Base-by-base conservation (phyloP, 2,888 invertebrate species). In the Sarcophaga rosellei region DNA sequence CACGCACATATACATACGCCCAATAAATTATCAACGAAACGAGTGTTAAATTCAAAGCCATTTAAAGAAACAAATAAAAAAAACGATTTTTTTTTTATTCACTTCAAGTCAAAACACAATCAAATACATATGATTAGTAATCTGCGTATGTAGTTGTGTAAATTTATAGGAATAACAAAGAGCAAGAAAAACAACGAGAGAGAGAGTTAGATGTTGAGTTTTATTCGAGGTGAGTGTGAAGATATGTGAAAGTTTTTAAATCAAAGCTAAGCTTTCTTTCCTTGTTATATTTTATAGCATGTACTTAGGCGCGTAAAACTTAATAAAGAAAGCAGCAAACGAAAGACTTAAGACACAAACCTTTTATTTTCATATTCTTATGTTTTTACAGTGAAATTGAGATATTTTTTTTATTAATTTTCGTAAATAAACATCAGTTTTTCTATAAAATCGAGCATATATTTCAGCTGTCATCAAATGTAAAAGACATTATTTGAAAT, bases 291-390 rank as follows among this genome's bases (percentile, higher is more conserved):
- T 53, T 53, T 15, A 53, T 4, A 53, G 53, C 53, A 53, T 53
- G 17, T 4, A 0, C 17, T 53, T 53, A 53, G 53, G 53, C 17
- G 53, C 53, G 53, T 5, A 8, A 35, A 35, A 10, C 5, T 47
- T 47, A 47, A 47, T 15, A 53, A 53, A 53, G 17, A 53, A 53
- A 53, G 53, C 17, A 5, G 2, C 17, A 81, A 78, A 23, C 77
- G 57, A 73, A 86, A 76, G 74, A 86, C 12, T 83, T 77, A 83
- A 83, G 86, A 70, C 83, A 81, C 77, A 74, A 86, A 83, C 86
- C 82, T 47, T 17, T 3, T n/a, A 4, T 1, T 4, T 15, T 4
- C 1, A 53, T 47, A 12, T 15, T 53, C 5, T 53, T 17, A 47
- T 53, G 17, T 53, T 17, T 53, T 15, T 53, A 17, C 53, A 53